Evolutionary conservation across 1,140 invertebrate species (phyloP), one percentile per base, ranked within the genome.

Genomic region (Charaxes varanes): DNA sequence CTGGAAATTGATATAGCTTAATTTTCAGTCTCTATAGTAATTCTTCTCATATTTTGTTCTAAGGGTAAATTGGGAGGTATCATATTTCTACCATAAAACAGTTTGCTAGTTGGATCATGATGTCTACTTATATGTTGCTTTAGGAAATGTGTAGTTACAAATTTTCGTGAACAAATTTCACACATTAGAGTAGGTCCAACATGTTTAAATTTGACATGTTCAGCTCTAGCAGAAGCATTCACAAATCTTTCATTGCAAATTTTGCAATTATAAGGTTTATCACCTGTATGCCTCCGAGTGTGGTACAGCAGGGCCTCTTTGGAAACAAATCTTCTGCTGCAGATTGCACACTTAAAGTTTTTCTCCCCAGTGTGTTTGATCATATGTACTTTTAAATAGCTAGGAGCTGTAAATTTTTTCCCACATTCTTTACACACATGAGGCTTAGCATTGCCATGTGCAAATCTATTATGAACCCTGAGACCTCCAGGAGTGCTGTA

Each of bases 351-450:
- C 47, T 65, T 62, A 43, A 77, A 85, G 13, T 81, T 81, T 44
- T 79, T 85, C 35, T 83, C 77, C 1, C 79, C 74, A 3, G 82
- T 85, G 49, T 86, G 85, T 24, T 72, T 85, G 22, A 81, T 36
- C 69, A 85, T 77, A 22, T 86, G 84, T 0, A 62, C 59, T 47
- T 72, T 80, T 13, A 82, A 57, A 33, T 78, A 73, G 47, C 77
- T 79, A 6, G 67, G 71, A 44, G 76, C 65, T 18, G 76, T 74
- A 27, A 84, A 82, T 17, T 65, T 54, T 33, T 82, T 81, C 0
- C 69, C 67, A 47, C 78, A 82, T 24, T 65, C 56, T 7, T 60
- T 41, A 41, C 78, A 82, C 2, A 69, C 37, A 38, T 79, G 74
- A 6, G 67, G 71, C 22, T 74, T 71, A 2, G 71, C 72, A 49